Evolutionary conservation across 2,888 invertebrate species (phyloP).

Genomic region (Hypselothyrea guttata): DNA sequence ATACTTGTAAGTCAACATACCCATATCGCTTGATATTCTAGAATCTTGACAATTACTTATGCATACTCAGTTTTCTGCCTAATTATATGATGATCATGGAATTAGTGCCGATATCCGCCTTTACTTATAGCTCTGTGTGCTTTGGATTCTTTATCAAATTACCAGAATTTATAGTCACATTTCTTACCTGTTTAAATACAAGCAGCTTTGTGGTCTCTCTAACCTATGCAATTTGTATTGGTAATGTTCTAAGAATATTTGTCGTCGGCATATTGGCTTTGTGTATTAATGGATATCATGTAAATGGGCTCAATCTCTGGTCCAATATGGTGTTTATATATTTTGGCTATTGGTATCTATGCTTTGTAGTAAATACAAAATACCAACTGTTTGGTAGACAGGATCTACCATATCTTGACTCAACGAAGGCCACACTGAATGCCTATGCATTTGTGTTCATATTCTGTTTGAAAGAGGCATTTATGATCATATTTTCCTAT

Average conservation of each 20-base stretch:
- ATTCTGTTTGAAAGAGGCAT: not conserved
- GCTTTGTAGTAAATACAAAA: not conserved
- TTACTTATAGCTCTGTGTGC: conserved; percentile 26
- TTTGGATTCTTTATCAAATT: conserved; percentile 23
- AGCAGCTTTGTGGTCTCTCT: conserved; percentile 7
- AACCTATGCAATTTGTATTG: conserved; percentile 13
- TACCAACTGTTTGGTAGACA: conserved; percentile 4
- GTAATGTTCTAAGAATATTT: conserved; percentile 29
- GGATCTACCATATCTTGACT: too few relatives aligned
- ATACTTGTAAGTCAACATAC: conserved; percentile 36
- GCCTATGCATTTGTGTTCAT: conserved; percentile 10
- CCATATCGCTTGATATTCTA: too few relatives aligned
- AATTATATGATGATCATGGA: conserved; percentile 45
- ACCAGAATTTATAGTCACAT: conserved; percentile 18
- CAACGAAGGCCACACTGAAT: conserved; percentile 1
- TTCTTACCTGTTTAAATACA: not conserved
- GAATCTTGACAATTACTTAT: not conserved
- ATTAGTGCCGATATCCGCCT: conserved; percentile 29
- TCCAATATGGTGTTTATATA: conserved; percentile 28
- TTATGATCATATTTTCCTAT: conserved; percentile 30
- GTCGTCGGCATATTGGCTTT: conserved; percentile 36
- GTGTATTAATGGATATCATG: conserved; percentile 25
- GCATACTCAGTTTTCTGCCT: conserved; percentile 44
- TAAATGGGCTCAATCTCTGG: conserved; percentile 34
- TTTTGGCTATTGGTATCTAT: conserved; percentile 29